phyloP scores from a whole-genome alignment of 53 echinoderm and acorn worm species.

The Temnopleurus reevesii region DNA sequence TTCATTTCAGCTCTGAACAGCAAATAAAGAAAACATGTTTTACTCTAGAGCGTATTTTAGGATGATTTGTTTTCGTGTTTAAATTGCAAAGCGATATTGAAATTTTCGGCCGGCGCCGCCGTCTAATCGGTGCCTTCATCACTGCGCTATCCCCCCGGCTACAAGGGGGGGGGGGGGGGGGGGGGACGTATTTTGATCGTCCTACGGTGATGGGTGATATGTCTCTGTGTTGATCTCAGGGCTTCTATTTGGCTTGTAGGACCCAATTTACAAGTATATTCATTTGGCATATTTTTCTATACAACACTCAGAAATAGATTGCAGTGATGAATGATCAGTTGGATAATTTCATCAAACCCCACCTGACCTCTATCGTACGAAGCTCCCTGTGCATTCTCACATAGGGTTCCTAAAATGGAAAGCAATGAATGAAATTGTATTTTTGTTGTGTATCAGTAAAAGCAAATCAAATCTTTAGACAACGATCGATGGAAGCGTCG shows the following conservation, averaged over 20 bases:
- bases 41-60: neutral
- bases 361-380: no score
- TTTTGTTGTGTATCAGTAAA: no score
- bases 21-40: neutral
- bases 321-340: no score
- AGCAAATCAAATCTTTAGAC: no score
- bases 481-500: no score
- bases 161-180: no score
- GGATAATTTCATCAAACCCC: no score
- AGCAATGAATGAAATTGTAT: no score
- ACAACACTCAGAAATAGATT: no score
- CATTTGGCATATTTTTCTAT: neutral
- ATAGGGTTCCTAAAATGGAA: no score
- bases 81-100: slow-evolving; percentile 19
- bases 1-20: neutral
- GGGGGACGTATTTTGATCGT: neutral
- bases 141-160: neutral
- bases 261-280: neutral
- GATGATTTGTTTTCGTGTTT: slow-evolving; percentile 25
- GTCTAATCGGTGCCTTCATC: neutral
- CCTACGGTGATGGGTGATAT: neutral
- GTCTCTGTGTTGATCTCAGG: neutral
- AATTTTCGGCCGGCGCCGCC: slow-evolving; percentile 12
- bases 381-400: no score
- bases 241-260: neutral